Conservation (phyloP, 2,888 invertebrate genomes). For the Campaea margaritaria region DNA sequence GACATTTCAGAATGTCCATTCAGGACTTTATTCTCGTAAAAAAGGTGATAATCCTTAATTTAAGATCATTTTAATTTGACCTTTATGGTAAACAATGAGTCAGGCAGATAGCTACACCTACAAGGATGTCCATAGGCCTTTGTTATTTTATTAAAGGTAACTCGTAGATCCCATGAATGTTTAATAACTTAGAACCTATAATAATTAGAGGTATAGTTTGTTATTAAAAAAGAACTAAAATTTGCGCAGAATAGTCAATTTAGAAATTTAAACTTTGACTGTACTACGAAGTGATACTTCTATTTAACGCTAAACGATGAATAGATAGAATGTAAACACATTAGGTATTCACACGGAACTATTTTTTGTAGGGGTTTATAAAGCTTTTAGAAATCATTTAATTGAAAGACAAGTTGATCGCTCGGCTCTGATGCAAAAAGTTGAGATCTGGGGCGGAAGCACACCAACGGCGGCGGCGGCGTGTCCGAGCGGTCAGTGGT, state of each 20-base stretch:
- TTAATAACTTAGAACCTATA: no score
- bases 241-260: no score
- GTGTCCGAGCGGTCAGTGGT: slow-evolving; percentile 22
- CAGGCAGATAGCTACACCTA: slow-evolving; percentile 12
- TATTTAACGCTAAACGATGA: slow-evolving; percentile 11
- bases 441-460: slow-evolving; percentile 26
- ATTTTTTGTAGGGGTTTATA: slow-evolving; percentile 20
- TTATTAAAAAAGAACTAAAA: no score
- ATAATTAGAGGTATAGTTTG: no score
- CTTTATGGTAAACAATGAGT: slow-evolving; percentile 31
- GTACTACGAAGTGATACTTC: no score
- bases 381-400: slow-evolving; percentile 18
- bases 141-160: slow-evolving; percentile 16
- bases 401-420: slow-evolving; percentile 12
- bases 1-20: slow-evolving; percentile 39
- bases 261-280: no score
- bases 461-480: slow-evolving; percentile 4
- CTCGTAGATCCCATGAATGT: no score
- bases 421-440: slow-evolving; percentile 18
- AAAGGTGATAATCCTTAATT: slow-evolving; percentile 26
- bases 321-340: slow-evolving; percentile 14
- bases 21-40: slow-evolving; percentile 28
- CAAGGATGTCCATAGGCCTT: slow-evolving; percentile 29
- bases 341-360: slow-evolving; percentile 25
- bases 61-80: slow-evolving; percentile 28